A percentile compares a stretch with the other conserved stretches of the same genome.
phyloP scores from a whole-genome alignment of 2,113 vertebrate genomes.

The Caloenas nicobarica region DNA sequence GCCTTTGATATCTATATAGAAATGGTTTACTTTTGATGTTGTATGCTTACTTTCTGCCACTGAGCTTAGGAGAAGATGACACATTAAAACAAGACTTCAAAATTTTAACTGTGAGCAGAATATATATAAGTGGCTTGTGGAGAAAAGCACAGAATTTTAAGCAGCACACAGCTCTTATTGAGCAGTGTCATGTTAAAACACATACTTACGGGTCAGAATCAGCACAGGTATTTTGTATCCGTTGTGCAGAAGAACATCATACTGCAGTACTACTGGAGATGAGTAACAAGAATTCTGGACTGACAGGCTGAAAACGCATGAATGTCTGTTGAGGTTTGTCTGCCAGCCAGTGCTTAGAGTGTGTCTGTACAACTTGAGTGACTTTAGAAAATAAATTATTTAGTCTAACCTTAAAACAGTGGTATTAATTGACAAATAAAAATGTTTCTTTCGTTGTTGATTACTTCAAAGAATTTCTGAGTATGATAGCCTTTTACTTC shows the following conservation, averaged over 20 bases:
- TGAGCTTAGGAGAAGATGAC: background rate
- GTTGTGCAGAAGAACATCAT: background rate
- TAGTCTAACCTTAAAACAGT: background rate
- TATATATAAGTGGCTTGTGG: background rate
- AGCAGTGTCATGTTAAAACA: background rate
- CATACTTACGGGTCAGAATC: background rate
- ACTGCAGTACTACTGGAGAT: background rate
- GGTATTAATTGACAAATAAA: background rate
- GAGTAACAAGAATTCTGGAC: background rate
- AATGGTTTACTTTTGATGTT: background rate
- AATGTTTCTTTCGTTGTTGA: background rate
- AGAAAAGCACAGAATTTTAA: background rate
- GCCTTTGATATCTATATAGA: background rate
- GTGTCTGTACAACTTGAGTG: background rate
- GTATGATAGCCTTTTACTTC: background rate
- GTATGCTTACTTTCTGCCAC: background rate
- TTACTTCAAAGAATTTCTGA: background rate
- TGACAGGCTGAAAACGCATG: background rate
- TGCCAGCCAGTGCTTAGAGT: background rate
- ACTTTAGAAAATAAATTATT: background rate
- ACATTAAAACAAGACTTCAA: background rate
- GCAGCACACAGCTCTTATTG: background rate
- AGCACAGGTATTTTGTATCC: background rate
- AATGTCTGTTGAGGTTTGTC: background rate
- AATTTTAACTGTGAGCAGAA: background rate